A percentile compares a stretch with the other conserved stretches of the same genome.
These are phyloP conservation scores for Auanema sp. DNA, from an alignment of 2,888 invertebrate genomes.

Conservation along the genomic window DNA sequence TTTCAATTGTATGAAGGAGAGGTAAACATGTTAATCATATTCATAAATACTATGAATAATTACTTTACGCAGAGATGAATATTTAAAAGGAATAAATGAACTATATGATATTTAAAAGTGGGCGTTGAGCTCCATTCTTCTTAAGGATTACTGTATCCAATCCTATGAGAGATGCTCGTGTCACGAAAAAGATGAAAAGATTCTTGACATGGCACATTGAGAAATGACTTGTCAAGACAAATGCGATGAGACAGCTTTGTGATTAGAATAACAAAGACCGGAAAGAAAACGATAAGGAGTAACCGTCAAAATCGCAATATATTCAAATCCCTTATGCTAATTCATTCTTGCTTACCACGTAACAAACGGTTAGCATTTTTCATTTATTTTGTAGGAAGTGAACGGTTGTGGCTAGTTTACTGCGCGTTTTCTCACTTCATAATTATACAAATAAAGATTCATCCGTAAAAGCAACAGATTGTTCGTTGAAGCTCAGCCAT, in stretches of 20 bases:
- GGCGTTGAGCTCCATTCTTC: background rate
- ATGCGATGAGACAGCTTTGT: slow-evolving; percentile 21
- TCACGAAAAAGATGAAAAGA: slow-evolving; percentile 12
- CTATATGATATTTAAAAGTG: background rate
- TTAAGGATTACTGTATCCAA: background rate
- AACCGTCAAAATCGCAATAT: no score
- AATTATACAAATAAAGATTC: no score
- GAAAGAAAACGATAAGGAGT: background rate
- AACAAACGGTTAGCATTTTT: no score
- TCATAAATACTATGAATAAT: background rate
- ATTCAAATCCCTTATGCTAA: no score
- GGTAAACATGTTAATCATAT: background rate
- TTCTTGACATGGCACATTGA: no score
- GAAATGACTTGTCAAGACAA: slow-evolving; percentile 8
- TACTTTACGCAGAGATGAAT: background rate
- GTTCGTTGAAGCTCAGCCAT: no score
- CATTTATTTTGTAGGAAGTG: no score
- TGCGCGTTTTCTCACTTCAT: no score
- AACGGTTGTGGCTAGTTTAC: no score
- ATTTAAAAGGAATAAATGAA: background rate
- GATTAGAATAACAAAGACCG: slow-evolving; percentile 22
- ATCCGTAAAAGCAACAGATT: no score
- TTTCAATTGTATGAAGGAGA: background rate
- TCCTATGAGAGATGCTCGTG: slow-evolving; percentile 6
- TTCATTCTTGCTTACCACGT: no score